Base-by-base conservation (phyloP, 2,888 invertebrate genomes). In the Euclidia mi region DNA sequence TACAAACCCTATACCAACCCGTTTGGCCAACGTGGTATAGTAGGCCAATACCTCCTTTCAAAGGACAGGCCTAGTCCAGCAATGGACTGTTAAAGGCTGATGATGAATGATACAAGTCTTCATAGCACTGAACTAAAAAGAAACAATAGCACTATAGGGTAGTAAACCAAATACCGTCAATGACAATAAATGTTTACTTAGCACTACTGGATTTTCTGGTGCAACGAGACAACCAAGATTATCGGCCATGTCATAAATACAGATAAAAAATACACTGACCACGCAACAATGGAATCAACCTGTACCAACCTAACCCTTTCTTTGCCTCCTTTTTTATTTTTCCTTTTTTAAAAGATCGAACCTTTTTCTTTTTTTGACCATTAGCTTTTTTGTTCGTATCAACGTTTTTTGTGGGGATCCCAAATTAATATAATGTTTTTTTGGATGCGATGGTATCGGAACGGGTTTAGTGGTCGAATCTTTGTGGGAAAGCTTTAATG, bases 351-450 rank as follows among this genome's bases (percentile, higher is more conserved):
- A 78, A 75, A 73, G 82, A 88, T 88, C 84, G 84, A 90, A 88
- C 89, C 88, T 91, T 92, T 87, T 73, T 80, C 83, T 87, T 92
- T 92, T 85, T 83, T 71, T 88, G 92, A 91, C 92, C 94, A 94
- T 94, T 94, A 92, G 88, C 86, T 92, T 90, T 94, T 94, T 94
- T 91, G 79, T 76, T 86, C 86, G 84, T 84, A 88, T 91, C 90
- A 81, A 89, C 88, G 87, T 92, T 94, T 94, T 94, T 94, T 93
- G 90, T 93, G 91, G 87, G 82, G 85, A 90, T 89, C 91, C 92
- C 94, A 93, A 94, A 94, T 94, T 94, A 94, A 94, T 93, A 93
- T 91, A 86, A 88, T 87, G 87, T 88, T 91, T 92, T 91, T 89
- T 82, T 35, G 64, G 57, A 65, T 73, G 76, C 74, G 88, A 87